Evolutionary conservation across 2,113 vertebrate species (phyloP).

Genomic region (Camelus bactrianus): DNA sequence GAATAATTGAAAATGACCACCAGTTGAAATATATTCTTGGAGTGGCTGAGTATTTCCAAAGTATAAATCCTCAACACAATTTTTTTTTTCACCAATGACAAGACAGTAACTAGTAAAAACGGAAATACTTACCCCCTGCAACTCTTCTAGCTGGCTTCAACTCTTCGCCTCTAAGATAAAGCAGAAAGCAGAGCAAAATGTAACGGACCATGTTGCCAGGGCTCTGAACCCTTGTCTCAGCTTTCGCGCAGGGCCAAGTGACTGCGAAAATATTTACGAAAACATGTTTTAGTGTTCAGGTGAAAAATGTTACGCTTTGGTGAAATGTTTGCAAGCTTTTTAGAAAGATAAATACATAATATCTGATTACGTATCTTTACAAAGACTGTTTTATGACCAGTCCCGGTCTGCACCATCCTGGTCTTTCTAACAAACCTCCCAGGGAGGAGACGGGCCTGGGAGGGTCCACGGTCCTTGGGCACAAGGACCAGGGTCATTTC

Average conservation of each 20-base stretch:
- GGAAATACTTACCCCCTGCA: background rate
- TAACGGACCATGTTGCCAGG: background rate
- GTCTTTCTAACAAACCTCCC: background rate
- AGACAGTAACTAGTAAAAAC: background rate
- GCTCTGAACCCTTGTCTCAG: background rate
- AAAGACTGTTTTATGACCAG: background rate
- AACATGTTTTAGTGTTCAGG: background rate
- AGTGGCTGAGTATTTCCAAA: background rate
- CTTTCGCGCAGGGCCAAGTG: background rate
- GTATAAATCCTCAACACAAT: background rate
- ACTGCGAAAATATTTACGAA: background rate
- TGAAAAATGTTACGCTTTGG: background rate
- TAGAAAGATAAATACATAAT: background rate
- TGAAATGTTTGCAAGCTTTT: background rate
- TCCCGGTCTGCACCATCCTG: background rate
- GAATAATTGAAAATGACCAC: background rate
- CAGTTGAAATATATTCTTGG: background rate
- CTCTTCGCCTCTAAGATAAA: background rate
- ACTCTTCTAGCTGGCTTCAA: background rate
- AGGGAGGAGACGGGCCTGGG: background rate
- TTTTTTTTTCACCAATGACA: background rate
- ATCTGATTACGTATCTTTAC: background rate
- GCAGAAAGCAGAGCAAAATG: background rate
- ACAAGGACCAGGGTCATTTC: background rate
- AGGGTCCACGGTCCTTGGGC: fast-evolving